Conservation (phyloP, 2,113 vertebrate genomes). For the Melanocharis versteri region DNA sequence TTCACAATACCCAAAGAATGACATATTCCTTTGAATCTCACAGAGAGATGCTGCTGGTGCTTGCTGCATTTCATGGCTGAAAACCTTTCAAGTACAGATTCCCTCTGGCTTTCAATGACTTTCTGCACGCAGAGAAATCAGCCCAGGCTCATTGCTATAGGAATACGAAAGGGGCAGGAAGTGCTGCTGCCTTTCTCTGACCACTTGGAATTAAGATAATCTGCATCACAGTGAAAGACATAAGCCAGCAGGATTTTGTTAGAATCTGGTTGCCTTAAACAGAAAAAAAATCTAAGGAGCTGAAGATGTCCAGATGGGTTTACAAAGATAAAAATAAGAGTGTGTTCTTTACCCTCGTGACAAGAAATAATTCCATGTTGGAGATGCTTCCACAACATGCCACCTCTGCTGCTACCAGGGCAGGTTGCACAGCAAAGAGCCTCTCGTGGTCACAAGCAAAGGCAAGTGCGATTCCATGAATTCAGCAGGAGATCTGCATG, state of each 20-base stretch:
- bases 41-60: not conserved
- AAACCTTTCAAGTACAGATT: not conserved
- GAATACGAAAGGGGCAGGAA: not conserved
- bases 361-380: not conserved
- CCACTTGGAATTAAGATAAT: not conserved
- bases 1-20: not conserved
- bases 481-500: not conserved
- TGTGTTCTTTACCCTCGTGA: not conserved
- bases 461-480: not conserved
- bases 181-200: not conserved
- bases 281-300: constrained; percentile 5
- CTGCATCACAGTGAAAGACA: not conserved
- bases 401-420: not conserved
- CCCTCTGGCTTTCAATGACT: not conserved
- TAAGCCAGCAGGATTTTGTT: constrained; percentile 5
- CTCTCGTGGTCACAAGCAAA: fast-evolving
- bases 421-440: not conserved
- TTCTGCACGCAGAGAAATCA: not conserved
- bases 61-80: not conserved
- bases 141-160: not conserved
- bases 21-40: not conserved
- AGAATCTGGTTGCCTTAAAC: constrained; percentile 1
- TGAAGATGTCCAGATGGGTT: constrained; percentile 18
- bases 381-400: not conserved
- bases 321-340: constrained; percentile 9